Evolutionary conservation across 2,888 invertebrate species (phyloP).

Genomic region (Axea sp.): DNA sequence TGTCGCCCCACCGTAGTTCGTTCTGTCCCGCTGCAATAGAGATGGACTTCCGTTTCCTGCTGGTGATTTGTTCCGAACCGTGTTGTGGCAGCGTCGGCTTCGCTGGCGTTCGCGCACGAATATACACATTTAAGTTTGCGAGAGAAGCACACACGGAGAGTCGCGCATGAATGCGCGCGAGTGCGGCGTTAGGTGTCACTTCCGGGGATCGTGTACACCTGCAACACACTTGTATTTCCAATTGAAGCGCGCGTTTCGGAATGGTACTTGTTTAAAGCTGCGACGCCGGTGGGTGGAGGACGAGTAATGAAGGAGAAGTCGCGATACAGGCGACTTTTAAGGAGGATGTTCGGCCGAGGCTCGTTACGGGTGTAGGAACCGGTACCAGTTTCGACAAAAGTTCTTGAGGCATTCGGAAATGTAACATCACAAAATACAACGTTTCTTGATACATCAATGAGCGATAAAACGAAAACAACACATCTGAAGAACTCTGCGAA

Average conservation of each 20-base stretch:
- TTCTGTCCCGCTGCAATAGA: constrained; percentile 69
- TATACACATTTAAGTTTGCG: constrained; percentile 52
- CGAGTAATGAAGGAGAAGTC: constrained; percentile 4
- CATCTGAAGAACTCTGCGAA: too few relatives aligned
- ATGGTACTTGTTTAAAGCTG: constrained; percentile 7
- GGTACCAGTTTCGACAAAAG: too few relatives aligned
- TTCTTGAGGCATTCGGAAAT: too few relatives aligned
- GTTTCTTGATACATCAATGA: too few relatives aligned
- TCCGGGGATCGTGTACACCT: constrained; percentile 56
- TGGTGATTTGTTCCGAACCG: constrained; percentile 69
- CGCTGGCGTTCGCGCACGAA: constrained; percentile 24
- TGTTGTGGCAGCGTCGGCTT: constrained; percentile 51
- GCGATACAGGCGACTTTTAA: constrained; percentile 8
- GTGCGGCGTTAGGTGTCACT: constrained; percentile 49
- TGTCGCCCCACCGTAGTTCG: constrained; percentile 62
- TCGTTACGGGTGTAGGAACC: too few relatives aligned
- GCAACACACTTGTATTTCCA: constrained; percentile 52
- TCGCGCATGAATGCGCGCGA: constrained; percentile 52
- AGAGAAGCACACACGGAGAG: constrained; percentile 21
- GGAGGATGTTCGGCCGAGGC: neutral
- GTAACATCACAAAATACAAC: too few relatives aligned
- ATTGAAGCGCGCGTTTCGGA: constrained; percentile 6
- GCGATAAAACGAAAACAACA: too few relatives aligned
- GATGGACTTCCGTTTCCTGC: constrained; percentile 75
- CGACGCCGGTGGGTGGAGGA: neutral